Conservation (phyloP, 2,113 vertebrate genomes). For the Sphaerodactylus townsendi region DNA sequence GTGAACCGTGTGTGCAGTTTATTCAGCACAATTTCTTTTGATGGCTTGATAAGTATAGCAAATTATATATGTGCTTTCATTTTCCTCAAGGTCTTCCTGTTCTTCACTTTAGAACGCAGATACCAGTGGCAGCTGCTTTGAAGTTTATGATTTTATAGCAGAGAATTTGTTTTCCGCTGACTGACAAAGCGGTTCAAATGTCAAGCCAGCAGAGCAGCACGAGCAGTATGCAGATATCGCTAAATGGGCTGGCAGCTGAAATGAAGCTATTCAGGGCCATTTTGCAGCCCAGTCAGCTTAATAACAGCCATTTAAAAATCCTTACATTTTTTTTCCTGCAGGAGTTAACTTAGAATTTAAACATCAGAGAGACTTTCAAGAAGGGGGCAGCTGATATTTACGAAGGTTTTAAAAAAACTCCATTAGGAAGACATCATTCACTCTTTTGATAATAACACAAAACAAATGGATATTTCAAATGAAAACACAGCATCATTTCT, state of each 20-base stretch:
- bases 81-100: conserved; percentile 23
- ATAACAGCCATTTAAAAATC: conserved; percentile 31
- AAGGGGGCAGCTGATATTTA: background rate
- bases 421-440: background rate
- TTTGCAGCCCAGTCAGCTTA: conserved; percentile 52
- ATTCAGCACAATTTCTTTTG: conserved; percentile 19
- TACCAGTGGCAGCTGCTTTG: background rate
- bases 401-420: background rate
- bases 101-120: conserved; percentile 16
- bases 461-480: conserved; percentile 30
- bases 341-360: conserved; percentile 16
- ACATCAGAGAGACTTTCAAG: conserved; percentile 2
- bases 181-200: conserved; percentile 44
- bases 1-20: conserved; percentile 5
- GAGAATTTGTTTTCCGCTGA: conserved; percentile 40
- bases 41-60: conserved; percentile 4
- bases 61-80: background rate
- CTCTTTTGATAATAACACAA: conserved; percentile 22
- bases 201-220: conserved; percentile 37
- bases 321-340: background rate
- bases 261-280: conserved; percentile 43
- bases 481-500: background rate
- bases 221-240: conserved; percentile 24
- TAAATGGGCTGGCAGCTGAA: conserved; percentile 39
- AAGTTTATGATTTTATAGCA: conserved; percentile 26